Evolutionary conservation across 1,140 invertebrate genomes (phyloP).

Genomic region (Drosophila punjabiensis): DNA sequence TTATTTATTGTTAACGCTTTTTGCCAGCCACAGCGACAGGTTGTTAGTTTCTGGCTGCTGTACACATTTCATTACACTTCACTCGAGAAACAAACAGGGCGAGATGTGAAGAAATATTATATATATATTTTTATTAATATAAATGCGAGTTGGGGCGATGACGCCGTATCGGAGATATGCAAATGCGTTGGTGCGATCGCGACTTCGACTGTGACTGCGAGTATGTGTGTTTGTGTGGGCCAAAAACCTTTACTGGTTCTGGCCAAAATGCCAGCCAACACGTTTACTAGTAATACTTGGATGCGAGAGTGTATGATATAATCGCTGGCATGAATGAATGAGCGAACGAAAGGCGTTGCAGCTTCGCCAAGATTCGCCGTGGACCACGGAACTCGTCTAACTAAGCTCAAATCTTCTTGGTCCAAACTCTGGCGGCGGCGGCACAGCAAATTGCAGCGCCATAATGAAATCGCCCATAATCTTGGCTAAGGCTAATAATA

Average conservation of each 20-base stretch:
- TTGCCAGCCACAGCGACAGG: slow-evolving; percentile 77
- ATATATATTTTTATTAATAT: slow-evolving; percentile 39
- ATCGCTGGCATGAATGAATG: slow-evolving; percentile 70
- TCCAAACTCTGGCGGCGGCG: slow-evolving; percentile 29
- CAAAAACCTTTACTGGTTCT: slow-evolving; percentile 67
- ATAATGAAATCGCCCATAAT: slow-evolving; percentile 75
- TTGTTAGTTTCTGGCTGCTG: slow-evolving; percentile 70
- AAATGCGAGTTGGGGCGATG: slow-evolving; percentile 45
- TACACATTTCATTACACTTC: slow-evolving; percentile 78
- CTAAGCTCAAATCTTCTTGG: slow-evolving; percentile 46
- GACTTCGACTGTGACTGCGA: neutral
- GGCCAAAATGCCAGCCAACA: slow-evolving; percentile 78
- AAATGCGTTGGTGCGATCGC: slow-evolving; percentile 39
- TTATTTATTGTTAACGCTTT: slow-evolving; percentile 82
- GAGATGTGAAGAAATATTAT: slow-evolving; percentile 33
- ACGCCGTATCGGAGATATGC: slow-evolving; percentile 50
- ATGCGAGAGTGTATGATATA: slow-evolving; percentile 65
- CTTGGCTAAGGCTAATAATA: slow-evolving; percentile 81
- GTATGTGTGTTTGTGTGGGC: slow-evolving; percentile 33
- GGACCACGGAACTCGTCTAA: slow-evolving; percentile 46
- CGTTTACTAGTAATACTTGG: slow-evolving; percentile 20
- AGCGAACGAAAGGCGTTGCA: slow-evolving; percentile 69
- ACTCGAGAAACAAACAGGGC: slow-evolving; percentile 51
- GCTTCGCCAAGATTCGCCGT: slow-evolving; percentile 43
- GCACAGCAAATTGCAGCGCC: slow-evolving; percentile 61